phyloP scores from a whole-genome alignment of 2,888 invertebrate species.

The Eledona agricola region DNA sequence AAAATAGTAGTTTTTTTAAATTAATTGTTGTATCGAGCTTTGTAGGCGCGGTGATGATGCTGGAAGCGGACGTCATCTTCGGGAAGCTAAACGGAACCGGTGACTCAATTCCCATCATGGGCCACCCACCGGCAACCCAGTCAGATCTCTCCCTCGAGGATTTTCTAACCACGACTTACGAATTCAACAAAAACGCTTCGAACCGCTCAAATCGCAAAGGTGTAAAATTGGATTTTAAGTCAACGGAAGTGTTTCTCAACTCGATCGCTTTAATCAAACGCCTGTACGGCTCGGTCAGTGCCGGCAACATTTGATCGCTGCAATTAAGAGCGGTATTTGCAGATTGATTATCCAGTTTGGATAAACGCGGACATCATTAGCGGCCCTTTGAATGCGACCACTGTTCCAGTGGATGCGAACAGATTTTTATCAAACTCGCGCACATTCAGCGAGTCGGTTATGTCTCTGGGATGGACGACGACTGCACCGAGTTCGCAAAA shows the following conservation, averaged over 20 bases:
- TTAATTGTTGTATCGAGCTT: constrained; percentile 17
- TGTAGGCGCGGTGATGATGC: constrained; percentile 68
- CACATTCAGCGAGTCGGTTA: constrained; percentile 69
- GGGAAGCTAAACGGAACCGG: constrained; percentile 68
- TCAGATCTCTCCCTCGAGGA: constrained; percentile 80
- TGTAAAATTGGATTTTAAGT: constrained; percentile 89
- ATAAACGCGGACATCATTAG: constrained; percentile 86
- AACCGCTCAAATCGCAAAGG: constrained; percentile 68
- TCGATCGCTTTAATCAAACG: constrained; percentile 64
- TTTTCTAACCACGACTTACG: constrained; percentile 67
- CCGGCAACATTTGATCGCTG: not conserved
- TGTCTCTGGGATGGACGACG: constrained; percentile 91
- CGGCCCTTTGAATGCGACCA: constrained; percentile 74
- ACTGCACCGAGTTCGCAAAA: constrained; percentile 67
- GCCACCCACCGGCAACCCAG: constrained; percentile 76
- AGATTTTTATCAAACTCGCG: constrained; percentile 70
- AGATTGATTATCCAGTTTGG: constrained; percentile 82
- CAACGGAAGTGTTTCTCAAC: constrained; percentile 74
- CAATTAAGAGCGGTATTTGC: constrained; percentile 40
- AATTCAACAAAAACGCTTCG: constrained; percentile 66
- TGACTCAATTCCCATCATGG: constrained; percentile 78
- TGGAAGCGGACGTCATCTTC: constrained; percentile 86
- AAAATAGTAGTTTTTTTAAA: constrained; percentile 49
- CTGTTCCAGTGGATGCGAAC: constrained; percentile 70
- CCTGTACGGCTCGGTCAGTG: constrained; percentile 59